These are phyloP conservation scores for Noctua janthe DNA, from an alignment of 2,888 invertebrate species.

Conservation along the genomic window DNA sequence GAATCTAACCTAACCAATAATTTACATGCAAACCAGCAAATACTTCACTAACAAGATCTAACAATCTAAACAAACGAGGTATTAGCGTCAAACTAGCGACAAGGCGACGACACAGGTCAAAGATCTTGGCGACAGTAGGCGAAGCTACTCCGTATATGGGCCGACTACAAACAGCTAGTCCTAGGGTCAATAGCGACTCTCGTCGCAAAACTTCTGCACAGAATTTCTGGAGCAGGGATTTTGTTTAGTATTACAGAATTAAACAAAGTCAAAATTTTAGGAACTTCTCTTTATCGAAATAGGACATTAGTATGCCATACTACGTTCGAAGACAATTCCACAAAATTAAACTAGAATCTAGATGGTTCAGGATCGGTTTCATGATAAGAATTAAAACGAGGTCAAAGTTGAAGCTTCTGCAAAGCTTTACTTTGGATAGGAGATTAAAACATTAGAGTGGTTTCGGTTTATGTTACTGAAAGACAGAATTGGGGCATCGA, in stretches of 20 bases:
- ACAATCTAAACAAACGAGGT: conserved; percentile 54
- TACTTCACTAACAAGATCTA: conserved; percentile 54
- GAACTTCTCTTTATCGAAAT: neutral
- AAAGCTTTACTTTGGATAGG: conserved; percentile 37
- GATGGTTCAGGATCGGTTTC: conserved; percentile 16
- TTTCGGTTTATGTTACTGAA: conserved; percentile 41
- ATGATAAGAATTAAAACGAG: conserved; percentile 49
- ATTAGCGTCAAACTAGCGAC: conserved; percentile 42
- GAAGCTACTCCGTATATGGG: conserved; percentile 69
- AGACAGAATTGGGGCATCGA: conserved; percentile 42
- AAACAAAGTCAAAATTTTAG: conserved; percentile 1
- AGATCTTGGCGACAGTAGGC: conserved; percentile 60
- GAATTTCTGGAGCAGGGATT: conserved; percentile 14
- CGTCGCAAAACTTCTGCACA: conserved; percentile 62
- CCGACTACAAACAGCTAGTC: conserved; percentile 75
- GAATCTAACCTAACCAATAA: conserved; percentile 8
- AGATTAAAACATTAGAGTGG: conserved; percentile 47
- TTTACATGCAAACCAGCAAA: conserved; percentile 38
- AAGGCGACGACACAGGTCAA: conserved; percentile 54
- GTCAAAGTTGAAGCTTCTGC: conserved; percentile 55
- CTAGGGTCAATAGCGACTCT: conserved; percentile 72
- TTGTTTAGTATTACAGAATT: neutral
- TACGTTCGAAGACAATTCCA: conserved; percentile 11
- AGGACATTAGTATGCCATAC: neutral
- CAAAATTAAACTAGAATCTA: neutral